A percentile compares a stretch with the other conserved stretches of the same genome.
Conservation (phyloP, 2,797 vertebrate species). For the Neosilurus hyrtlii region DNA sequence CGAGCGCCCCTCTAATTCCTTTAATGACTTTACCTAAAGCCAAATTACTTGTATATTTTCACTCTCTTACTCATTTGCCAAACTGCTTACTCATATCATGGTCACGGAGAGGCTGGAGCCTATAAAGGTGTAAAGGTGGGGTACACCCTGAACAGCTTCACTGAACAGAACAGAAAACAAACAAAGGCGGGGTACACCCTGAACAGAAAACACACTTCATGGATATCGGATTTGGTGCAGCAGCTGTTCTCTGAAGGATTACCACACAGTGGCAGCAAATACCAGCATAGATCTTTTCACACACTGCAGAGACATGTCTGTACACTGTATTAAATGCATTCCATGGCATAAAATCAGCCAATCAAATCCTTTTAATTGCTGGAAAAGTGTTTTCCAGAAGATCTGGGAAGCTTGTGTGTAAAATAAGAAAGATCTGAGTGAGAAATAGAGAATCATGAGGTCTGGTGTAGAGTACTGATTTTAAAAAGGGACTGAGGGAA, state of each 20-base stretch:
- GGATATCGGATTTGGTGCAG: neutral
- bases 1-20: neutral
- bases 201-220: neutral
- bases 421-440: neutral
- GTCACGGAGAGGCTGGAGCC: too few species aligned
- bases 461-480: neutral
- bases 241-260: neutral
- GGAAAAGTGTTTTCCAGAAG: neutral
- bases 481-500: neutral
- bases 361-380: neutral
- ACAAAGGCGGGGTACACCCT: too few species aligned
- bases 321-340: neutral
- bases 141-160: too few species aligned
- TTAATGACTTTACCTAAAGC: neutral
- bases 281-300: neutral
- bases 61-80: too few species aligned
- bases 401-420: neutral
- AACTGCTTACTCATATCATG: too few species aligned
- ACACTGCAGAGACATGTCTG: neutral
- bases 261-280: constrained; percentile 46
- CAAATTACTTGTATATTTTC: neutral
- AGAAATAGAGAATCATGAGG: neutral
- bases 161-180: too few species aligned
- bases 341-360: neutral
- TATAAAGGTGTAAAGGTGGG: too few species aligned